phyloP scores from a whole-genome alignment of 2,888 invertebrate genomes.

The Altica lythri region DNA sequence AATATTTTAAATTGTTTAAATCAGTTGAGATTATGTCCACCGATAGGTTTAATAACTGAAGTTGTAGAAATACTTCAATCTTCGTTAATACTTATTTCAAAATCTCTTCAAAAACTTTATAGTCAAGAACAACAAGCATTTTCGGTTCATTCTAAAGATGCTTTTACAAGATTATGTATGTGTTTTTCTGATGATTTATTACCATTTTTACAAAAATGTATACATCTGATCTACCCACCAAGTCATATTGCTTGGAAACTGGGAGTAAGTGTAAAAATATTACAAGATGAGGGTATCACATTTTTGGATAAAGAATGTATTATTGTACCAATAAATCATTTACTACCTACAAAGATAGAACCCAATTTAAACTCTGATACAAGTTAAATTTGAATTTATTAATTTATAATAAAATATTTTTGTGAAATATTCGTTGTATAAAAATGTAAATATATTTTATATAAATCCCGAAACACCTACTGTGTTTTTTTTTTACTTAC shows the following conservation, averaged over 20 bases:
- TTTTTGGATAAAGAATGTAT: constrained; percentile 64
- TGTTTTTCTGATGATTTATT: constrained; percentile 82
- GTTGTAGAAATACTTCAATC: constrained; percentile 72
- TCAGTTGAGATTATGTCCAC: constrained; percentile 82
- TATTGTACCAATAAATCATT: constrained; percentile 63
- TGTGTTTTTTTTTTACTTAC: too few species aligned
- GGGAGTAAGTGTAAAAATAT: constrained; percentile 72
- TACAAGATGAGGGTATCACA: constrained; percentile 75
- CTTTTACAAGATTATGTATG: constrained; percentile 76
- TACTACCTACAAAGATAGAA: constrained; percentile 52
- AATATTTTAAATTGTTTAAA: constrained; percentile 81
- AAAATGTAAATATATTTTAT: too few species aligned
- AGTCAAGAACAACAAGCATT: constrained; percentile 86
- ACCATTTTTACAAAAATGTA: constrained; percentile 81
- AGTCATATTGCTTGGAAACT: constrained; percentile 73
- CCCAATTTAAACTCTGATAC: constrained; percentile 26
- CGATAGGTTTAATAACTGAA: constrained; percentile 74
- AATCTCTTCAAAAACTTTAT: constrained; percentile 71
- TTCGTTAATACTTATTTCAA: constrained; percentile 72
- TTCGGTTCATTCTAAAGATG: constrained; percentile 75
- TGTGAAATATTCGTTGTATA: too few species aligned
- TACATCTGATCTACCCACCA: constrained; percentile 81
- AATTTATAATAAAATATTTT: too few species aligned
- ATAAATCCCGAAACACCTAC: too few species aligned
- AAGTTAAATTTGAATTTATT: constrained; percentile 6